phyloP scores from a whole-genome alignment of 2,113 vertebrate species.

The Zapus hudsonius region DNA sequence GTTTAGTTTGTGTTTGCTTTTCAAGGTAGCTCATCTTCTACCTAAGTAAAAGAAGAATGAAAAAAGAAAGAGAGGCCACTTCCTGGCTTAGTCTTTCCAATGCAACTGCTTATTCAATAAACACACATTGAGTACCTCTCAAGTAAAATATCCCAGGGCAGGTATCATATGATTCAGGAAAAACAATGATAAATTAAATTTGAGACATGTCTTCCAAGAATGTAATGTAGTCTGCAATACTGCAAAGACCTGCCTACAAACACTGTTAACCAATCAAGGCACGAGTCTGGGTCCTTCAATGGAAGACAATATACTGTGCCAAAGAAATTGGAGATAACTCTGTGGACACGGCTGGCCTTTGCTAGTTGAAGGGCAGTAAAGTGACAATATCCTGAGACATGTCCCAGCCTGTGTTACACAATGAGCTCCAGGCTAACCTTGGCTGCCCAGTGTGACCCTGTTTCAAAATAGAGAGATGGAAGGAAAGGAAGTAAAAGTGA shows the following conservation, averaged over 20 bases:
- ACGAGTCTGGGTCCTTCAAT: background rate
- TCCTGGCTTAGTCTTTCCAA: background rate
- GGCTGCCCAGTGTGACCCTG: background rate
- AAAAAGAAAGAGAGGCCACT: background rate
- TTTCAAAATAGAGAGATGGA: background rate
- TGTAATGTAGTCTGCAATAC: background rate
- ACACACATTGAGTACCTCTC: background rate
- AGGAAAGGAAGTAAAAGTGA: background rate
- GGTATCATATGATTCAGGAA: background rate
- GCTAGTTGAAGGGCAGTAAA: background rate
- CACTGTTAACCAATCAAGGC: background rate
- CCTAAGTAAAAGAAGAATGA: background rate
- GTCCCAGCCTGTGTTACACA: background rate
- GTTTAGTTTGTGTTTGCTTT: background rate
- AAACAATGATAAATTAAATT: background rate
- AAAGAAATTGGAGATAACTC: background rate
- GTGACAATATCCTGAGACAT: background rate
- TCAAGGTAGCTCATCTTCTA: background rate
- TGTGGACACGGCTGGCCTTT: background rate
- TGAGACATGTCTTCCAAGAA: background rate
- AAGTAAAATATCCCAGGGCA: background rate
- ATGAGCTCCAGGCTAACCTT: background rate
- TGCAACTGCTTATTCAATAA: background rate
- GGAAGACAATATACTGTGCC: background rate
- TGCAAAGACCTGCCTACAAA: background rate